These are phyloP conservation scores for Cryptotis parvus DNA, from an alignment of 2,113 vertebrate species.

Conservation along the genomic window DNA sequence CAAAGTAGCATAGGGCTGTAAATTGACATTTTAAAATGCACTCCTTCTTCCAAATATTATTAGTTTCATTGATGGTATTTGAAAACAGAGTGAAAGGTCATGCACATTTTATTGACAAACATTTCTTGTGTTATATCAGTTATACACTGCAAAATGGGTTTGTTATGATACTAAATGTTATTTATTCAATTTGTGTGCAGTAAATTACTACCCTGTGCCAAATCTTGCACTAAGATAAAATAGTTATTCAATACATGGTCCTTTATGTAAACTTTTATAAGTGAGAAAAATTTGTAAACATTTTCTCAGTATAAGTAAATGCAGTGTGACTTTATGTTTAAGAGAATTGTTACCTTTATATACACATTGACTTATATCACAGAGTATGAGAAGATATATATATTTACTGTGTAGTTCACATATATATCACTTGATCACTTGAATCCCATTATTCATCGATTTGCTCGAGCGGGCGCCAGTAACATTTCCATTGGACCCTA, in stretches of 20 bases:
- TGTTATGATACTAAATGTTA: not conserved
- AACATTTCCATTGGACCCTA: no score
- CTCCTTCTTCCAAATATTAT: not conserved
- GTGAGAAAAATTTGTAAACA: not conserved
- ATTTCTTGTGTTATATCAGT: conserved; percentile 1
- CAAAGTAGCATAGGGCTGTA: not conserved
- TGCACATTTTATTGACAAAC: not conserved
- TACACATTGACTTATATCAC: not conserved
- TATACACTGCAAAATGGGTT: not conserved
- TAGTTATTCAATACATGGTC: not conserved
- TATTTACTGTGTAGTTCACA: no score
- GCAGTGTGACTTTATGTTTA: not conserved
- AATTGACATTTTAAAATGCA: not conserved
- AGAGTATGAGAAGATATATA: not conserved
- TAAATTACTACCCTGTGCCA: not conserved
- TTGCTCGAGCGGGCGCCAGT: no score
- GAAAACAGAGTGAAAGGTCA: conserved; percentile 8
- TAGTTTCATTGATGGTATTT: conserved; percentile 7
- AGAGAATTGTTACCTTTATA: not conserved
- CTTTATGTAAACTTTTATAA: not conserved
- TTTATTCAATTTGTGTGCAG: not conserved
- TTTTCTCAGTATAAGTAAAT: not conserved
- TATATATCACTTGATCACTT: no score
- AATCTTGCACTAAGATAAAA: not conserved
- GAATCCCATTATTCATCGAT: no score